These are phyloP conservation scores for Oreotrochilus melanogaster DNA, from an alignment of 2,113 vertebrate species.

Conservation along the genomic window DNA sequence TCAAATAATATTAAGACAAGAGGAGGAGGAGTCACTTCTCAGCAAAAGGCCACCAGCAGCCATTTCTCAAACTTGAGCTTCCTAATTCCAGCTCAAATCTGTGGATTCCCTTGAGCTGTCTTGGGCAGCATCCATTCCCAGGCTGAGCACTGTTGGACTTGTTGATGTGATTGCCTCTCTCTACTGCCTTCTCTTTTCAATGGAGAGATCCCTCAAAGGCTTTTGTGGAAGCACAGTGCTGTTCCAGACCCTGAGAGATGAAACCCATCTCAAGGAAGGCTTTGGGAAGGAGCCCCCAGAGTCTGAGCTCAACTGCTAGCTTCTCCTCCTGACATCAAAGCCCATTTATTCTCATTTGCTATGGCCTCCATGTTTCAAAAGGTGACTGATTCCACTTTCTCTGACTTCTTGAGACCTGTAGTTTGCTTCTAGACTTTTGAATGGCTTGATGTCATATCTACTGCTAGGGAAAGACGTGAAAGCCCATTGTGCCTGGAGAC, in stretches of 20 bases:
- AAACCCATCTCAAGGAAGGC: neutral
- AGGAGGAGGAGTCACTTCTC: neutral
- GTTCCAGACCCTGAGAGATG: neutral
- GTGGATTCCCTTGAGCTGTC: neutral
- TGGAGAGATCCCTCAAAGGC: neutral
- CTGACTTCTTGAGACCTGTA: neutral
- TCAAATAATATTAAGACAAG: neutral
- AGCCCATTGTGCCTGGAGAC: neutral
- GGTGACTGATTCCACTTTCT: neutral
- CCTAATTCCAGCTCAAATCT: neutral
- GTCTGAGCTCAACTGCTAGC: neutral
- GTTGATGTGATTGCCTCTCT: neutral
- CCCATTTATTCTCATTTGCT: neutral
- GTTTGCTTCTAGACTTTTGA: neutral
- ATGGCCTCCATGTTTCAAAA: neutral
- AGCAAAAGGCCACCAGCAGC: neutral
- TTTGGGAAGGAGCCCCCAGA: neutral
- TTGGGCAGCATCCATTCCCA: neutral
- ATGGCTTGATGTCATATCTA: neutral
- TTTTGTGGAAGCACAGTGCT: neutral
- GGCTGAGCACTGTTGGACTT: neutral
- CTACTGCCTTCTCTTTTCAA: neutral
- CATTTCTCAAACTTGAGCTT: neutral
- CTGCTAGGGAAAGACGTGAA: neutral
- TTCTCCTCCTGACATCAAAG: conserved; percentile 25